Conservation (phyloP, 2,888 invertebrate genomes). For the Nomada fabriciana region DNA sequence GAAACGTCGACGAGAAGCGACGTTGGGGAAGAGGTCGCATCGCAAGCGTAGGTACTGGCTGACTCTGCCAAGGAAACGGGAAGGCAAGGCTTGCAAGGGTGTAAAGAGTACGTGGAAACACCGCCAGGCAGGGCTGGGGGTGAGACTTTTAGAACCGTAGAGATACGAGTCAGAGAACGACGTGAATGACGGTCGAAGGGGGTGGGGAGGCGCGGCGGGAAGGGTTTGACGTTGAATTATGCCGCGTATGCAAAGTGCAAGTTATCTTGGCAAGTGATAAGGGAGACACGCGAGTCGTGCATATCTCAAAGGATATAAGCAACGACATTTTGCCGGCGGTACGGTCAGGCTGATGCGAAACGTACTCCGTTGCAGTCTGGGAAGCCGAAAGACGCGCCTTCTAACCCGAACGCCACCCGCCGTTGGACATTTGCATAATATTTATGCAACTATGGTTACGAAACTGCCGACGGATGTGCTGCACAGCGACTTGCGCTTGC, state of each 20-base stretch:
- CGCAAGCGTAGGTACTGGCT: constrained; percentile 13
- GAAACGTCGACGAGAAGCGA: constrained; percentile 52
- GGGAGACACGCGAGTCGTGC: constrained; percentile 82
- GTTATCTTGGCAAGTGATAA: constrained; percentile 82
- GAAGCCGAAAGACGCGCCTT: constrained; percentile 20
- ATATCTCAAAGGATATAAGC: constrained; percentile 80
- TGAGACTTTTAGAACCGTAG: constrained; percentile 36
- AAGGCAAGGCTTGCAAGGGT: constrained; percentile 38
- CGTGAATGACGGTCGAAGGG: constrained; percentile 21
- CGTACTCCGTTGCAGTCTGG: constrained; percentile 27
- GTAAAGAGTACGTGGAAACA: background rate
- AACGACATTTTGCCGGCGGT: constrained; percentile 77
- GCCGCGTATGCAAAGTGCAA: constrained; percentile 82
- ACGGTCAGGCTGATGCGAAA: constrained; percentile 52
- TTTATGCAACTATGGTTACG: constrained; percentile 65
- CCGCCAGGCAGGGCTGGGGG: background rate
- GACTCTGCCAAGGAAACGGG: background rate
- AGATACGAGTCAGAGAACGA: constrained; percentile 30
- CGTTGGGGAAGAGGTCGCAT: constrained; percentile 55
- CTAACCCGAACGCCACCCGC: constrained; percentile 3
- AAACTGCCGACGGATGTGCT: constrained; percentile 11
- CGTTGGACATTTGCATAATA: constrained; percentile 71
- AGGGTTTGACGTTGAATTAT: constrained; percentile 82
- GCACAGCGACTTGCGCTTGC: constrained; percentile 8
- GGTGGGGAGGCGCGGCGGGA: constrained; percentile 31